Percentiles rank a stretch among this genome's conserved stretches.
These are phyloP conservation scores for Channa argus DNA, from an alignment of 2,113 vertebrate genomes.

Conservation along the genomic window DNA sequence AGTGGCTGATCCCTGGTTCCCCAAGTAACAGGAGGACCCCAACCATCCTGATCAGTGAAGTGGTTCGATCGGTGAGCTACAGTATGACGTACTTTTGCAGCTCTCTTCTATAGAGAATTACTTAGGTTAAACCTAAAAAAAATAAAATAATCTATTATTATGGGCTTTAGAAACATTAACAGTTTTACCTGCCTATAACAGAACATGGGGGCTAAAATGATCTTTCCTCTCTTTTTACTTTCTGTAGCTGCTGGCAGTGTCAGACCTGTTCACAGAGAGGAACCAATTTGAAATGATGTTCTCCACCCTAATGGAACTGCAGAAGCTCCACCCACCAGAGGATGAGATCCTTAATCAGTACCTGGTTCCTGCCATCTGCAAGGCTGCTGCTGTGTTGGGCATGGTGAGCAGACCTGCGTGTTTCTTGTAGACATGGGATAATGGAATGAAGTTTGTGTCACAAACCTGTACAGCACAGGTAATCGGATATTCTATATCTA, in stretches of 20 bases:
- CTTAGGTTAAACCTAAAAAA: neutral
- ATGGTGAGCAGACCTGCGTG: constrained; percentile 87
- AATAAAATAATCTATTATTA: neutral
- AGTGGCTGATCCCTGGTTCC: constrained; percentile 93
- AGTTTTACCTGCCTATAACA: too few relatives aligned
- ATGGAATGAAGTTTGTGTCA: too few relatives aligned
- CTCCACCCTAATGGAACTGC: constrained; percentile 90
- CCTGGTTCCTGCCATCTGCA: constrained; percentile 95
- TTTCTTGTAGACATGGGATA: neutral
- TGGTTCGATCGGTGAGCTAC: constrained; percentile 93
- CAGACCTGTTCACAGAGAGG: constrained; percentile 97
- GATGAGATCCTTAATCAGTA: constrained; percentile 98
- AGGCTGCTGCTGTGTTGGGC: constrained; percentile 96
- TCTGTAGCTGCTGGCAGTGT: constrained; percentile 93
- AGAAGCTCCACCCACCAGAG: constrained; percentile 93
- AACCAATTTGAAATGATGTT: constrained; percentile 99
- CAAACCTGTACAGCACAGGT: too few relatives aligned
- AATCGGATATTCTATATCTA: neutral
- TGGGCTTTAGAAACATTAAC: neutral
- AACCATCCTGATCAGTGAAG: constrained; percentile 93
- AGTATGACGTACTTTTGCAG: neutral
- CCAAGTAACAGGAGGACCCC: constrained; percentile 90
- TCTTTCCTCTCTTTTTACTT: neutral
- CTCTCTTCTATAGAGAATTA: neutral
- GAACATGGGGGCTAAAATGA: too few relatives aligned